phyloP scores from a whole-genome alignment of 2,113 vertebrate species.

The Gallinago undulata region DNA sequence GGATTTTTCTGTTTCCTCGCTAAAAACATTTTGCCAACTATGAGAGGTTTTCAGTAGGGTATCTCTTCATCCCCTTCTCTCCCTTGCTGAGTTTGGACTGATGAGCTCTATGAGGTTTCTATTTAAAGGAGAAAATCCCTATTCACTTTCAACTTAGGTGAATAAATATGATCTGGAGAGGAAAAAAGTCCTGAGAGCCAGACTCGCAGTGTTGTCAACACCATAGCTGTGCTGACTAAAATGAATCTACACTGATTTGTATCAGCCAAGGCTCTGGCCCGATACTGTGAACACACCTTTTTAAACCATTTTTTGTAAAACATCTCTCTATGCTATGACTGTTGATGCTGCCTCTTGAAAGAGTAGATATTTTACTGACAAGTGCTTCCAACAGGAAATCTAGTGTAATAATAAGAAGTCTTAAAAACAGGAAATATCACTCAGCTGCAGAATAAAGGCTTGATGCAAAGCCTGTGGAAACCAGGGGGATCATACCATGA shows the following conservation, averaged over 20 bases:
- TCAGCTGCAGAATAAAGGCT: not conserved
- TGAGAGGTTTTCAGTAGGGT: not conserved
- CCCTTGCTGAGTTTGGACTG: not conserved
- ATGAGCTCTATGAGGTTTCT: not conserved
- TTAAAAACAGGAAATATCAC: not conserved
- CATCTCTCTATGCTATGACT: not conserved
- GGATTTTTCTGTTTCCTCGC: not conserved
- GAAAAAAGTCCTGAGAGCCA: not conserved
- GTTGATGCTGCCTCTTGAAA: not conserved
- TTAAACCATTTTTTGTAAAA: not conserved
- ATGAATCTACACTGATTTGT: not conserved
- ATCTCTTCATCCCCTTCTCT: not conserved
- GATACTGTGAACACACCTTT: not conserved
- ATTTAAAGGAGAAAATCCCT: conserved; percentile 37
- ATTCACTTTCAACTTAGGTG: not conserved
- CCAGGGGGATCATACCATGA: not conserved
- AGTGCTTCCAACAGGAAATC: not conserved
- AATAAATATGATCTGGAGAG: not conserved
- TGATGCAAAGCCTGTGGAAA: not conserved
- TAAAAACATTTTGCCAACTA: not conserved
- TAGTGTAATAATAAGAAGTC: not conserved
- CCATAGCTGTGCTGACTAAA: not conserved
- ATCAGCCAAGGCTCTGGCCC: not conserved
- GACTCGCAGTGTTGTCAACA: not conserved
- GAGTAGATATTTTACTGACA: not conserved